Conservation (phyloP, 2,888 invertebrate genomes). For the Drosophila ustulata region DNA sequence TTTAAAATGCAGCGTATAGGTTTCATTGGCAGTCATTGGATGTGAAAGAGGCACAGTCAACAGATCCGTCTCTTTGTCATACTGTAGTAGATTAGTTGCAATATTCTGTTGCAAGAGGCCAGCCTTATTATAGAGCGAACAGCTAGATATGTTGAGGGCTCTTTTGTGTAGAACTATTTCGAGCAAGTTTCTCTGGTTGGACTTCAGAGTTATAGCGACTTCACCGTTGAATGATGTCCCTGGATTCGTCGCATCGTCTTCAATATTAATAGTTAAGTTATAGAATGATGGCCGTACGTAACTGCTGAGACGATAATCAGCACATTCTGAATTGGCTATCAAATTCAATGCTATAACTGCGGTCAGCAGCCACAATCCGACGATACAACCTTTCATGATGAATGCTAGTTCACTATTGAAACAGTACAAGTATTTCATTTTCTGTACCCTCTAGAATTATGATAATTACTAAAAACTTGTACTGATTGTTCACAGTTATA, state of each 20-base stretch:
- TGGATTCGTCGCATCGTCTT: slow-evolving; percentile 49
- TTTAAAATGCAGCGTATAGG: slow-evolving; percentile 85
- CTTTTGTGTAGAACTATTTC: slow-evolving; percentile 86
- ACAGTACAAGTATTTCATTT: background rate
- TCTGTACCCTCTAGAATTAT: background rate
- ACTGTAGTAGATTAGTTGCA: slow-evolving; percentile 42
- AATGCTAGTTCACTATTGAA: slow-evolving; percentile 42
- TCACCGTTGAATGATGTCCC: slow-evolving; percentile 75
- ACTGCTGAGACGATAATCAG: slow-evolving; percentile 74
- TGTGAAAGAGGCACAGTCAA: slow-evolving; percentile 84
- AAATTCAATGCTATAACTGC: slow-evolving; percentile 29
- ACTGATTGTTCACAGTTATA: background rate
- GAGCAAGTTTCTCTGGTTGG: slow-evolving; percentile 79
- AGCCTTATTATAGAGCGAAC: slow-evolving; percentile 43
- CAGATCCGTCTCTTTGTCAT: slow-evolving; percentile 82
- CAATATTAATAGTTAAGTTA: slow-evolving; percentile 85
- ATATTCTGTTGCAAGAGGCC: slow-evolving; percentile 36
- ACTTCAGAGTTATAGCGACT: slow-evolving; percentile 85
- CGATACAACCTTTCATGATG: slow-evolving; percentile 44
- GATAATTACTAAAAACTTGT: background rate
- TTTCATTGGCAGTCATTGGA: slow-evolving; percentile 75
- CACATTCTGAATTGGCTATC: slow-evolving; percentile 25
- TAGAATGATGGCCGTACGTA: slow-evolving; percentile 86
- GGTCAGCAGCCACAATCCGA: slow-evolving; percentile 13
- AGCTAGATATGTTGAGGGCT: slow-evolving; percentile 56